Base-by-base conservation (phyloP, 2,888 invertebrate genomes). In the Pseudococcus viburni region DNA sequence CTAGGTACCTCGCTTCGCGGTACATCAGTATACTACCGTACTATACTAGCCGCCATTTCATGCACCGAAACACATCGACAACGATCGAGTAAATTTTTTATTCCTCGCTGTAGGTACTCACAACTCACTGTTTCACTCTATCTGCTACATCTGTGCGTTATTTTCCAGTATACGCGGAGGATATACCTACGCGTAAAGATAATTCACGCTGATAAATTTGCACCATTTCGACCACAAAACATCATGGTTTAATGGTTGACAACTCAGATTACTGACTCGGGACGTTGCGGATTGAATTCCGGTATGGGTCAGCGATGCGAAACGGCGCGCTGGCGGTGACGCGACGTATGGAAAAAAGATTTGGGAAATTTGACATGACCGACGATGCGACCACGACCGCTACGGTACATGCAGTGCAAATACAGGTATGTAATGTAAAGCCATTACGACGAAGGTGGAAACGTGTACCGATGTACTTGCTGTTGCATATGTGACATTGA, bases 121-220 rank as follows among this genome's bases (percentile, higher is more conserved):
- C 42, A 22, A 80, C 19, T 46, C 48, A 19, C 48, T 42, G n/a
- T n/a, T 19, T 64, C 64, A 7, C 64, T 64, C 9, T 22, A 7
- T 64, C 64, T 64, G 84, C 22, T 7, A 33, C 26, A 33, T 33
- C 26, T 33, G 26, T 33, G 26, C 26, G 48, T 48, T 46, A 59
- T 59, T 59, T 85, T 55, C 26, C 51, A 59, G 55, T 17, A 59
- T 84, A 85, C 59, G 26, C 26, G 26, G 59, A 19, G 19, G 59
- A n/a, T 59, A 55, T 33, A 33, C 26, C 26, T 86, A 86, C 64
- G 22, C 22, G 86, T 86, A 42, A 64, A 86, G 86, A 86, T 86
- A 86, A 86, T 86, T 86, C 48, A 46, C 42, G 68, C 59, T 64
- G 86, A 86, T 86, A 86, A 73, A 86, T 86, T 86, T 46, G 64